Evolutionary conservation across 2,888 invertebrate species (phyloP).

Genomic region (Chaetogeoica ovagalla): DNA sequence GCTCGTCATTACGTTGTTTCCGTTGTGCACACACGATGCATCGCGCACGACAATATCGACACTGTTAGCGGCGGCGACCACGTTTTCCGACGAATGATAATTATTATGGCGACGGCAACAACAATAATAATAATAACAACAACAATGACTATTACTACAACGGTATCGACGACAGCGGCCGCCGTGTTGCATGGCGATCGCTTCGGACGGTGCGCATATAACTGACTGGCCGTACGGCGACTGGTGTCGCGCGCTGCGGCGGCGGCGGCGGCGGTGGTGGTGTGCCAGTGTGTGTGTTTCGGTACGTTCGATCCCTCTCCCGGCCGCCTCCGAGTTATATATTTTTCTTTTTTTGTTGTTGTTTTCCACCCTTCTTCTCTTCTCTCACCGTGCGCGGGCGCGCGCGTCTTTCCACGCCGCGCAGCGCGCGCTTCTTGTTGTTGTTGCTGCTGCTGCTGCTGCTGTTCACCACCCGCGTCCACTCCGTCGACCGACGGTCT

Average conservation of each 20-base stretch:
- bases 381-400: background rate
- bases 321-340: slow-evolving; percentile 13
- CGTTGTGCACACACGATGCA: slow-evolving; percentile 15
- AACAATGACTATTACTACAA: background rate
- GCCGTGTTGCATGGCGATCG: slow-evolving; percentile 50
- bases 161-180: slow-evolving; percentile 35
- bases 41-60: slow-evolving; percentile 2
- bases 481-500: background rate
- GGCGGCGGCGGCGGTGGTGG: background rate
- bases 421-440: too few relatives aligned
- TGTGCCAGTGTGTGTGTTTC: background rate
- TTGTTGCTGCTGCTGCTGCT: slow-evolving; percentile 17
- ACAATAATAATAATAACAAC: slow-evolving; percentile 6
- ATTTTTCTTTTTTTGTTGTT: background rate
- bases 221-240: slow-evolving; percentile 5
- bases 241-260: background rate
- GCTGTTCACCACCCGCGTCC: slow-evolving; percentile 8
- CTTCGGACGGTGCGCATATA: slow-evolving; percentile 22
- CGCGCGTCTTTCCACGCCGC: background rate
- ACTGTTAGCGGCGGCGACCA: slow-evolving; percentile 1
- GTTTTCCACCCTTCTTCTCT: background rate
- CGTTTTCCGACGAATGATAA: slow-evolving; percentile 12
- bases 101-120: background rate
- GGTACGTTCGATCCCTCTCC: slow-evolving; percentile 29
- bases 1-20: slow-evolving; percentile 24